Percentiles rank a stretch among this genome's conserved stretches.
Conservation (phyloP, 1,140 invertebrate species). For the Aphelinus atriplicis region DNA sequence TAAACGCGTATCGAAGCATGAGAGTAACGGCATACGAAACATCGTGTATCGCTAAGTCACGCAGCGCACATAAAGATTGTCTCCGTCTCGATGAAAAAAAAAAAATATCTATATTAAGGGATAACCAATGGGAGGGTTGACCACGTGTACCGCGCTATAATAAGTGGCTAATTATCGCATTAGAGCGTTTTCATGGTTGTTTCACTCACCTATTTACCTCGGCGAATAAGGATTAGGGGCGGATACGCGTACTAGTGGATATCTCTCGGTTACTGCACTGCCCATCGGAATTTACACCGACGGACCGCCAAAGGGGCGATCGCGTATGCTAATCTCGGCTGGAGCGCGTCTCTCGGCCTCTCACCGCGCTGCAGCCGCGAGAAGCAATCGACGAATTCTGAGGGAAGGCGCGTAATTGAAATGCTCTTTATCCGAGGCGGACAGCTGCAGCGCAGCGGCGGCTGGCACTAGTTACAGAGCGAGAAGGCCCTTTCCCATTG, state of each 20-base stretch:
- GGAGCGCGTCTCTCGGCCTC: too few species aligned
- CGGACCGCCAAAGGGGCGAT: background rate
- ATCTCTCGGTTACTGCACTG: constrained; percentile 3
- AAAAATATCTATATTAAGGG: too few species aligned
- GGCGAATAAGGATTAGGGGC: too few species aligned
- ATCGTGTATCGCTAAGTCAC: too few species aligned
- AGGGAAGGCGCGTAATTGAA: constrained; percentile 30
- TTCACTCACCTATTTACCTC: constrained; percentile 33
- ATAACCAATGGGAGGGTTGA: too few species aligned
- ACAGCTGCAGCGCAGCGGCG: too few species aligned
- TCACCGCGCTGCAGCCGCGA: background rate
- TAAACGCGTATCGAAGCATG: too few species aligned
- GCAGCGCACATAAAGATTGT: background rate
- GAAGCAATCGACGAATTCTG: constrained; percentile 35
- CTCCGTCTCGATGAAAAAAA: background rate
- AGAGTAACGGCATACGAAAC: too few species aligned
- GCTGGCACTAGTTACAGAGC: too few species aligned
- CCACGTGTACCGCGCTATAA: background rate
- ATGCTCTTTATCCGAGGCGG: constrained; percentile 14
- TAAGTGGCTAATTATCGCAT: constrained; percentile 17
- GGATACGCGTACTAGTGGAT: background rate
- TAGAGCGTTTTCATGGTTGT: constrained; percentile 8
- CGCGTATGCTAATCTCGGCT: constrained; percentile 22
- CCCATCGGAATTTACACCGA: background rate
- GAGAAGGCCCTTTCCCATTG: background rate